phyloP scores from a whole-genome alignment of 2,113 vertebrate genomes.

The Malurus cyaneus region DNA sequence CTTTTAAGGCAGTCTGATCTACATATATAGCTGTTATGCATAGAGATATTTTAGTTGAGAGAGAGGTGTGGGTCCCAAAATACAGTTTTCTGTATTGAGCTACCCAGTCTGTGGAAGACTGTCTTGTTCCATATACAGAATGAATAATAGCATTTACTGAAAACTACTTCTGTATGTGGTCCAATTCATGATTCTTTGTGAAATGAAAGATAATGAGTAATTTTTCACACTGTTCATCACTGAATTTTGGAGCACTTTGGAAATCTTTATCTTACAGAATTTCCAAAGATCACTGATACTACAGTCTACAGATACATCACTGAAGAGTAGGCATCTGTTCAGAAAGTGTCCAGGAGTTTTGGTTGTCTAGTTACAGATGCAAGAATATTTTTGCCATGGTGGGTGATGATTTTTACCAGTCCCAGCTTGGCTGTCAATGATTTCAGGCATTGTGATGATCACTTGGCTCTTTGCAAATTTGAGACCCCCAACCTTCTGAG shows the following conservation, averaged over 20 bases:
- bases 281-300: not conserved
- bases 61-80: not conserved
- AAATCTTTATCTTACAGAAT: not conserved
- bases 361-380: not conserved
- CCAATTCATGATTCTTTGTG: not conserved
- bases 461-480: not conserved
- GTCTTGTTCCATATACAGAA: not conserved
- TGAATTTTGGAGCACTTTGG: not conserved
- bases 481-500: not conserved
- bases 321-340: not conserved
- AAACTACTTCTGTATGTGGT: not conserved
- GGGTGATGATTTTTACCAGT: not conserved
- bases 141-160: not conserved
- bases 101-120: not conserved
- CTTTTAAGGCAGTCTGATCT: not conserved
- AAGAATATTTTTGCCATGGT: not conserved
- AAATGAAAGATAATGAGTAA: not conserved
- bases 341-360: not conserved
- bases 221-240: not conserved
- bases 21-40: not conserved
- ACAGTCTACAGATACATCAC: rapidly evolving
- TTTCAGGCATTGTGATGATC: not conserved
- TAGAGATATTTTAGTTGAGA: not conserved
- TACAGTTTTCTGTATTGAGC: not conserved
- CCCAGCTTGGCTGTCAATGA: not conserved